A percentile compares a stretch with the other conserved stretches of the same genome.
Evolutionary conservation across 2,797 vertebrate genomes (phyloP).

Genomic region (Parotocinclus haroldoi): DNA sequence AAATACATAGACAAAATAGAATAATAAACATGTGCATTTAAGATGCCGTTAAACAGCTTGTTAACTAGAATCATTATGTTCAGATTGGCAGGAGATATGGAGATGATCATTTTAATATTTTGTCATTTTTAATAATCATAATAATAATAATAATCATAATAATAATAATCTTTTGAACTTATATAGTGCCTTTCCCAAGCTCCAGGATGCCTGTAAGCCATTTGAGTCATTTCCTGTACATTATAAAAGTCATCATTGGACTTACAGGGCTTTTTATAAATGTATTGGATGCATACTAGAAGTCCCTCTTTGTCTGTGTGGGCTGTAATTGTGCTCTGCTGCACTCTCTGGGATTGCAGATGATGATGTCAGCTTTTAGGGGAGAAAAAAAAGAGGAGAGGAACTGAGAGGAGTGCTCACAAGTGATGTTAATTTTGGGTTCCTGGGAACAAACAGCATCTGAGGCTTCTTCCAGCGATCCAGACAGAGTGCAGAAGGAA

Average conservation of each 20-base stretch:
- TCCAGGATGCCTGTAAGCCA: no score
- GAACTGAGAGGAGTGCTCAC: slow-evolving; percentile 16
- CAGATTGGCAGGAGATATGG: no score
- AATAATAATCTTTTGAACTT: no score
- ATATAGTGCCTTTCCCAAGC: no score
- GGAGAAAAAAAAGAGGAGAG: slow-evolving; percentile 1
- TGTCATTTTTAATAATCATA: no score
- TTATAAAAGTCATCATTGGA: not conserved
- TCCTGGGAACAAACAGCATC: slow-evolving; percentile 18
- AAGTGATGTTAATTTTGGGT: slow-evolving; percentile 32
- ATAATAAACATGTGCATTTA: no score
- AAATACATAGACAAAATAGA: no score
- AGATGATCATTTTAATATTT: no score
- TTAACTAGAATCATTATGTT: no score
- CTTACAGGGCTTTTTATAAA: no score
- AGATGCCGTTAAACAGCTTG: no score
- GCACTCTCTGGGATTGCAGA: slow-evolving; percentile 12
- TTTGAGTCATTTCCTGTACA: not conserved
- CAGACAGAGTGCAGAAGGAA: slow-evolving; percentile 12
- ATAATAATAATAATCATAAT: no score
- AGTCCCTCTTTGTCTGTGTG: not conserved
- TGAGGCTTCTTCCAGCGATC: slow-evolving; percentile 1
- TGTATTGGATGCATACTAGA: not conserved
- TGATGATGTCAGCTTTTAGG: slow-evolving; percentile 32
- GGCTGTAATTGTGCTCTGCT: slow-evolving; percentile 1